phyloP scores from a whole-genome alignment of 1,140 invertebrate genomes.

The Lepidostoma basale region DNA sequence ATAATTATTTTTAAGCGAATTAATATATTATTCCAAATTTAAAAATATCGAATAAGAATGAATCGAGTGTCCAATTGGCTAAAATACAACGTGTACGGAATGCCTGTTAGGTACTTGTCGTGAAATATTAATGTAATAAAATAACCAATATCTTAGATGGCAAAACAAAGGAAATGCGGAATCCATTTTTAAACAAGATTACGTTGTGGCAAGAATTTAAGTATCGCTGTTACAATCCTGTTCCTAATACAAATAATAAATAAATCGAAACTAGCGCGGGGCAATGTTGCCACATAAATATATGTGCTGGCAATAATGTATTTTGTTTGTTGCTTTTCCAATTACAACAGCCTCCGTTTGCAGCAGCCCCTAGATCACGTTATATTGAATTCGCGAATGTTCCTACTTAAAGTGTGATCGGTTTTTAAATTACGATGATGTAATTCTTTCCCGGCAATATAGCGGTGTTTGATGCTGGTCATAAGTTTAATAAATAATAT shows the following conservation, averaged over 20 bases:
- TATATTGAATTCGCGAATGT: too few relatives aligned
- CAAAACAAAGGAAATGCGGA: background rate
- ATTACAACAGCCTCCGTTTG: background rate
- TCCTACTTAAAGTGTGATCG: constrained; percentile 10
- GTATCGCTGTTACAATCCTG: background rate
- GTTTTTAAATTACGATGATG: constrained; percentile 23
- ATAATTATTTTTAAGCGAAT: too few relatives aligned
- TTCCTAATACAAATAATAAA: constrained; percentile 13
- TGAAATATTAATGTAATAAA: too few relatives aligned
- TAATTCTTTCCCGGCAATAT: constrained; percentile 6
- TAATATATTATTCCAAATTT: too few relatives aligned
- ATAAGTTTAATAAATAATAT: too few relatives aligned
- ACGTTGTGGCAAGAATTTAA: background rate
- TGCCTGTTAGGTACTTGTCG: too few relatives aligned
- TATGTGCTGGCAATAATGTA: constrained; percentile 11
- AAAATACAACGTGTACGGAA: too few relatives aligned
- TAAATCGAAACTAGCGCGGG: background rate
- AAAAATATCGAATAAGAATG: too few relatives aligned
- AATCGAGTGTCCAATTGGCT: too few relatives aligned
- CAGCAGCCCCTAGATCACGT: background rate
- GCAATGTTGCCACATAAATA: constrained; percentile 18
- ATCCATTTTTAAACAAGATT: background rate
- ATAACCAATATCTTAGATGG: background rate
- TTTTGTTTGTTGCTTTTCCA: constrained; percentile 21
- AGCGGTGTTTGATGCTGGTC: background rate